Evolutionary conservation across 2,113 vertebrate genomes (phyloP), one percentile per base, ranked within the genome.

Genomic region (Cisticola juncidis): DNA sequence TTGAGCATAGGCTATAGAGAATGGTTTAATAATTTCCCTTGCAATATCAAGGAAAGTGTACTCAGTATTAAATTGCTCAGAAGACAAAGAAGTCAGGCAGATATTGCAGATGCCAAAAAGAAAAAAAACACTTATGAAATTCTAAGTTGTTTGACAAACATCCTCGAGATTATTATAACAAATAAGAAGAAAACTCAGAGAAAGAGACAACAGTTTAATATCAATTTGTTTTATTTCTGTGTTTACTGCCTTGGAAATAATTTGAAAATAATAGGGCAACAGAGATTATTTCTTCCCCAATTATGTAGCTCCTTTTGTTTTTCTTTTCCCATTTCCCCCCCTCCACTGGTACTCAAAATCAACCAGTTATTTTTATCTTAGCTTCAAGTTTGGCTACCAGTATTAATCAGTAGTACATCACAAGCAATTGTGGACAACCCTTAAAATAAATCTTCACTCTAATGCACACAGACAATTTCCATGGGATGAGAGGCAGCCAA

Each of bases 11-110:
- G 95, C 92, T 96, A 94, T n/a, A 94, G 92, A 97, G 88, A 95
- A 97, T 81, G 91, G 92, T 88, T 95, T 92, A 96, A 97, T 97
- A 97, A 97, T 96, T 90, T 95, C 72, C 82, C 72, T 95, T 88
- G 77, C 79, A 84, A 69, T 92, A 96, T 93, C 88, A 68, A 90
- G 88, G 93, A 97, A 96, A 95, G 88, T 48, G 38, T 94, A 94
- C 91, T 97, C 95, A 84, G 92, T 95, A 95, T 94, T 95, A 97
- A 97, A 94, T 90, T 96, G 86, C 69, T 94, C 45, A 77, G 80
- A 80, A 70, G 73, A 84, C 76, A 90, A 73, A 72, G 62, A 89
- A 78, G 24, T 87, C 88, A 79, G 71, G 53, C 48, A 87, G 82
- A 88, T 62, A 95, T 25, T 74, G 58, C 23, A 77, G 38, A 72